phyloP scores from a whole-genome alignment of 2,797 vertebrate species.

The Parauchenoglanis punctatus region DNA sequence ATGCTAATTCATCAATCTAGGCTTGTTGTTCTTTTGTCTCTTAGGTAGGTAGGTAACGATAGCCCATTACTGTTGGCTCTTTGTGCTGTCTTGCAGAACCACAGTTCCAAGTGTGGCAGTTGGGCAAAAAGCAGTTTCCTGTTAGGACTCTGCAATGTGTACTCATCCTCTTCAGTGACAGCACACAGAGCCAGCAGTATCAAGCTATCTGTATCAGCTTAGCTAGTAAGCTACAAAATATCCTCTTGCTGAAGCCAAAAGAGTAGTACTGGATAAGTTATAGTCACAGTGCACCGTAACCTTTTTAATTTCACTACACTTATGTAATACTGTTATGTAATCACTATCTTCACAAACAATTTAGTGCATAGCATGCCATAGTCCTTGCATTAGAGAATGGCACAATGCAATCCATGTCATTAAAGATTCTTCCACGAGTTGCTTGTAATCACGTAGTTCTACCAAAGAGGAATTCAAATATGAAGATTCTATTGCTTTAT shows the following conservation, averaged over 20 bases:
- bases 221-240: background rate
- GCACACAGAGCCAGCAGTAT: background rate
- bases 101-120: background rate
- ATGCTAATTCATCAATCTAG: background rate
- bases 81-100: background rate
- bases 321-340: background rate
- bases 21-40: background rate
- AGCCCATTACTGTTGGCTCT: background rate
- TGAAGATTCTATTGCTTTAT: background rate
- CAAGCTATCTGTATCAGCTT: background rate
- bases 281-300: background rate
- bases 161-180: background rate
- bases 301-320: background rate
- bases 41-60: background rate
- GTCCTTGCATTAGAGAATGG: background rate
- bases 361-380: background rate
- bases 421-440: background rate
- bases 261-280: background rate
- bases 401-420: background rate
- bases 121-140: background rate
- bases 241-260: background rate
- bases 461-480: background rate
- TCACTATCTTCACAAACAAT: background rate
- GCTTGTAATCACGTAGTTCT: background rate
- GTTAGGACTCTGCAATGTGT: background rate